Base-by-base conservation (phyloP, 2,797 vertebrate species). In the Enteromius argenteus region DNA sequence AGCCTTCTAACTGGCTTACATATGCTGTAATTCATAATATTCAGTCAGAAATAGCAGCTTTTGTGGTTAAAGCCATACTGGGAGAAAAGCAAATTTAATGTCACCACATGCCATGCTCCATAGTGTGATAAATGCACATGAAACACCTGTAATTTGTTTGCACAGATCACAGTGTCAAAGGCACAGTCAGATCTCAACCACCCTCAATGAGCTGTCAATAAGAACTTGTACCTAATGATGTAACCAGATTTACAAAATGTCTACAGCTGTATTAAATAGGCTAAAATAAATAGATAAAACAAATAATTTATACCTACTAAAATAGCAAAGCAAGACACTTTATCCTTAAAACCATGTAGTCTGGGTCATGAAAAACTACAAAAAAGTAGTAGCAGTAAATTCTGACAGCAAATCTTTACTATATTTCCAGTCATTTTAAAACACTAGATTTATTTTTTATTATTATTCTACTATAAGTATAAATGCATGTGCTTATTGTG, bases 141-240 rank as follows among this genome's bases (percentile, higher is more conserved):
- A 56, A 53, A 39, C 49, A 71, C 66, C n/a, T 53, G 66, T 39
- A 71, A 58, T 42, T 71, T 80, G n/a, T 80, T 23, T 53, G 44
- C 39, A 68, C 32, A 53, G n/a, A 76, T 39, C 53, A 53, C 46
- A 39, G 4, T 80, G 64, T n/a, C 64, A 53, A 53, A n/a, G n/a
- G 13, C 74, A 80, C 46, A 68, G 46, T 53, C n/a, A 69, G 35
- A 80, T 21, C 9, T 79, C 30, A 80, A 51, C 32, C 64, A 53
- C 14, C 17, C n/a, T 68, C 30, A 80, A 37, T 27, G 14, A 53
- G 62, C 78, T 56, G 79, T 42, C 74, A 68, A 27, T 51, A 53
- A 80, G 9, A 53, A 53, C 62, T 53, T 39, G 51, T 58, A 76
- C 53, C 35, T 60, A 58, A 53, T 53, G 32, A 37, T 68, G 46